Evolutionary conservation across 2,888 invertebrate genomes (phyloP).

Genomic region (Bombylius major): DNA sequence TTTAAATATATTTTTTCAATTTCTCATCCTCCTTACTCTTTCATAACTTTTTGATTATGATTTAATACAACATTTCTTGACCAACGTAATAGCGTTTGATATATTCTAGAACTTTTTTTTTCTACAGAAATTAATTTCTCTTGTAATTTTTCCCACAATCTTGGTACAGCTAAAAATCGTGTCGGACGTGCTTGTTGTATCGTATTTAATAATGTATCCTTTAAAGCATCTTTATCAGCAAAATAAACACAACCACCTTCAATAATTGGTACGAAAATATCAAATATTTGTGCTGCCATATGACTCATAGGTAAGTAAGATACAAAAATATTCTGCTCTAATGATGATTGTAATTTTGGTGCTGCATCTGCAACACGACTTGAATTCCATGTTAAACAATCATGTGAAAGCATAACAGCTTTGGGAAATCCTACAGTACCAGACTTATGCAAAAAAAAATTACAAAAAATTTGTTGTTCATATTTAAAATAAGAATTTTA

Average conservation of each 20-base stretch:
- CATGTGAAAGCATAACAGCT: slow-evolving; percentile 86
- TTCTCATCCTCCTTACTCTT: slow-evolving; percentile 33
- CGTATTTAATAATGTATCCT: slow-evolving; percentile 63
- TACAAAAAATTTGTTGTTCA: slow-evolving; percentile 12
- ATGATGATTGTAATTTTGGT: slow-evolving; percentile 22
- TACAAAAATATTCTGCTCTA: slow-evolving; percentile 48
- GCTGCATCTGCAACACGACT: slow-evolving; percentile 40
- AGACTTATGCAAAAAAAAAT: slow-evolving; percentile 43
- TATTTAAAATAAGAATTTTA: slow-evolving; percentile 21
- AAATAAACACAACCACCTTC: slow-evolving; percentile 49
- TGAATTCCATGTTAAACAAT: slow-evolving; percentile 53
- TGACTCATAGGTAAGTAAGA: slow-evolving; percentile 82
- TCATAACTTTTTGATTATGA: slow-evolving; percentile 44
- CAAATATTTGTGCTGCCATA: slow-evolving; percentile 69
- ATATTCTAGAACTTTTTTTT: slow-evolving; percentile 36
- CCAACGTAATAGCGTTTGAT: slow-evolving; percentile 46
- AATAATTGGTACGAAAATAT: slow-evolving; percentile 46
- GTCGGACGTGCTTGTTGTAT: slow-evolving; percentile 66
- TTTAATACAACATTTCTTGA: slow-evolving; percentile 49
- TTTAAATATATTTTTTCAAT: too few species aligned
- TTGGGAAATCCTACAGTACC: slow-evolving; percentile 82
- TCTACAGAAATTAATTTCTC: slow-evolving; percentile 68
- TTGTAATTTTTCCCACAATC: slow-evolving; percentile 87
- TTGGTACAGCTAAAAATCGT: slow-evolving; percentile 71
- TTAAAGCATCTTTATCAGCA: slow-evolving; percentile 78